These are phyloP conservation scores for Athene noctua DNA, from an alignment of 2,113 vertebrate species.

Conservation along the genomic window DNA sequence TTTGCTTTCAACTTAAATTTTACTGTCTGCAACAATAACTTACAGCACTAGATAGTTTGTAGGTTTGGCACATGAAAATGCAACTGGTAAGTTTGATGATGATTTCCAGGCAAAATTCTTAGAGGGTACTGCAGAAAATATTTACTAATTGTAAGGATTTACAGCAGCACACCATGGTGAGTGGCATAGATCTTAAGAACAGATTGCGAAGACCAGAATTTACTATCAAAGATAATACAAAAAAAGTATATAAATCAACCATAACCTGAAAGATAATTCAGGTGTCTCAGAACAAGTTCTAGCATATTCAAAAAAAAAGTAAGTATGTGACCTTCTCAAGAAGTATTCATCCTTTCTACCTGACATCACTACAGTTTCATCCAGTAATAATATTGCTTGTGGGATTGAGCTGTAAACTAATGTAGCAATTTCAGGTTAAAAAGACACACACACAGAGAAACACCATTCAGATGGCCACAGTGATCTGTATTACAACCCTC, in stretches of 20 bases:
- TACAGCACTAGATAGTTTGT: not conserved
- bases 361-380: not conserved
- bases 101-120: not conserved
- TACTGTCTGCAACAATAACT: not conserved
- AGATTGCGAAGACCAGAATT: not conserved
- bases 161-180: not conserved
- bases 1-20: not conserved
- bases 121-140: not conserved
- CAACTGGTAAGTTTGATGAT: not conserved
- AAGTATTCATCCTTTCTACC: not conserved
- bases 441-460: not conserved
- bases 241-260: not conserved
- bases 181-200: not conserved
- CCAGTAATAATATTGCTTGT: not conserved
- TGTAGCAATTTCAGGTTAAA: not conserved
- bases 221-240: not conserved
- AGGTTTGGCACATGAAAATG: not conserved
- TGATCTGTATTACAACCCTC: not conserved
- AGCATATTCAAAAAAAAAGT: not conserved
- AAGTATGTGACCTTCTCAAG: no score
- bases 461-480: not conserved
- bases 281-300: not conserved
- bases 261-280: not conserved
- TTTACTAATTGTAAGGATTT: not conserved
- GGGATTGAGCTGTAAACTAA: not conserved